Percentiles rank a stretch among this genome's conserved stretches.
phyloP scores from a whole-genome alignment of 2,888 invertebrate species.

The Ommatoiulus sabulosus region DNA sequence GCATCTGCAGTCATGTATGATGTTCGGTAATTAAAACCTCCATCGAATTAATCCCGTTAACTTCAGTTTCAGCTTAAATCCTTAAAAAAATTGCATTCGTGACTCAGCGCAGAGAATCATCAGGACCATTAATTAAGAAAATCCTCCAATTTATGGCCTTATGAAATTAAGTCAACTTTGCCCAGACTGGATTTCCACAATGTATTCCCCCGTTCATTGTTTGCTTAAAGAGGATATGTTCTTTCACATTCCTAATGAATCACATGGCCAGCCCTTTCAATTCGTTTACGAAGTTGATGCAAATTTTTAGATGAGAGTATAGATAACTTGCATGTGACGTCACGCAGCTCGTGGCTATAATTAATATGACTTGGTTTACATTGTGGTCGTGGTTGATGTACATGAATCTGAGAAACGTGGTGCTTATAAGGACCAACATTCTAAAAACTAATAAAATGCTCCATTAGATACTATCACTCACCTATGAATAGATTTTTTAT shows the following conservation, averaged over 20 bases:
- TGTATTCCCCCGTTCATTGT: not conserved
- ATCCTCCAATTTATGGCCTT: not conserved
- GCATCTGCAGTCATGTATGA: not conserved
- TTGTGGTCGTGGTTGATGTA: too few relatives aligned
- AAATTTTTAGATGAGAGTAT: too few relatives aligned
- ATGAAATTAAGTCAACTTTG: not conserved
- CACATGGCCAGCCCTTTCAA: too few relatives aligned
- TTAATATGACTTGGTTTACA: too few relatives aligned
- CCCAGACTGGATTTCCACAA: not conserved
- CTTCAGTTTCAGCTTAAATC: not conserved
- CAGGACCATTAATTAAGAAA: not conserved
- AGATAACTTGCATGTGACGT: too few relatives aligned
- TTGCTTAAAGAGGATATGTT: not conserved
- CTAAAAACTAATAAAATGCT: too few relatives aligned
- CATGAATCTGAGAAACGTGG: too few relatives aligned
- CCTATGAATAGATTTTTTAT: too few relatives aligned
- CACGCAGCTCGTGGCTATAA: too few relatives aligned
- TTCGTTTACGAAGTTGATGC: too few relatives aligned
- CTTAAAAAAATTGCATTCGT: not conserved
- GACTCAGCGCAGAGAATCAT: not conserved
- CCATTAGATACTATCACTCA: too few relatives aligned
- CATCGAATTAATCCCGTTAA: not conserved
- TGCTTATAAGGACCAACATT: too few relatives aligned
- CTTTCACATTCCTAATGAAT: not conserved
- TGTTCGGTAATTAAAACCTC: not conserved